Conservation (phyloP, 2,888 invertebrate genomes). For the Catocala fraxini region DNA sequence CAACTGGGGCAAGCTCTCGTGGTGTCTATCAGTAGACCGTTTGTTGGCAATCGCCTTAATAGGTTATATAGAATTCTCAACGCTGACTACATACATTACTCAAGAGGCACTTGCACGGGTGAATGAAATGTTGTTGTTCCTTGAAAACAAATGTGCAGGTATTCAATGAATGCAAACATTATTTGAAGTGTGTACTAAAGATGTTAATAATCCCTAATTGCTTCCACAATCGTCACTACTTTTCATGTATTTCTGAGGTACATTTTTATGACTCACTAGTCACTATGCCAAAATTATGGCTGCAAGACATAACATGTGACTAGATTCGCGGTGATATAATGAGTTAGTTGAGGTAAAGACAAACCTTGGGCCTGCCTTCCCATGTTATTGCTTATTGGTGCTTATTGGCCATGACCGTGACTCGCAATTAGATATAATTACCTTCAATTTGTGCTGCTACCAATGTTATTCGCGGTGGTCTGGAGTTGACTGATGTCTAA, state of each 20-base stretch:
- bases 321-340: constrained; percentile 33
- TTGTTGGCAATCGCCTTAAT: constrained; percentile 81
- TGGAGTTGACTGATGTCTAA: constrained; percentile 69
- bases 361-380: constrained; percentile 75
- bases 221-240: constrained; percentile 39
- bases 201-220: neutral
- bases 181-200: constrained; percentile 27
- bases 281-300: constrained; percentile 12
- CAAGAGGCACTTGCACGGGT: constrained; percentile 46
- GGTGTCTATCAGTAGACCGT: constrained; percentile 76
- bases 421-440: constrained; percentile 85
- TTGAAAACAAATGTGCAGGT: constrained; percentile 38
- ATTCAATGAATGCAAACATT: constrained; percentile 40
- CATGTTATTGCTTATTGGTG: constrained; percentile 84
- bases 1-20: constrained; percentile 76
- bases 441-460: constrained; percentile 83
- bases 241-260: constrained; percentile 36
- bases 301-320: constrained; percentile 19
- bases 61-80: constrained; percentile 70
- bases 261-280: constrained; percentile 6
- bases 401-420: constrained; percentile 87
- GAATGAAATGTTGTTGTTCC: constrained; percentile 49
- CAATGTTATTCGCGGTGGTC: constrained; percentile 78
- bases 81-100: constrained; percentile 49
- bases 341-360: constrained; percentile 51